Evolutionary conservation across 1,140 invertebrate species (phyloP).

Genomic region (Drosophila grimshawi): DNA sequence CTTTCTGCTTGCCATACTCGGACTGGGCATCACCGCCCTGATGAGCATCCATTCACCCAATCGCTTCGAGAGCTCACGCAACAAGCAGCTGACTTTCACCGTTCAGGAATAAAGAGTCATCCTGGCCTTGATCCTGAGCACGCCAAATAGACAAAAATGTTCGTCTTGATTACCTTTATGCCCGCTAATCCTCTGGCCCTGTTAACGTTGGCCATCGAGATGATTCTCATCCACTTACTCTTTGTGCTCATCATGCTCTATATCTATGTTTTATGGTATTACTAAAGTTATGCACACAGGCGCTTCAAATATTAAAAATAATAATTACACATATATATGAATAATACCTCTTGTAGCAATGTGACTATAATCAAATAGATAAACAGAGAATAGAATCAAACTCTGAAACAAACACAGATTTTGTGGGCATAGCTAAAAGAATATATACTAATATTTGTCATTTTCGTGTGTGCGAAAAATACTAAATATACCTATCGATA

Average conservation of each 20-base stretch:
- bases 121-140: not conserved
- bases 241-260: conserved; percentile 76
- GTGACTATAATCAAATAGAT: too few relatives aligned
- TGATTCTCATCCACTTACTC: conserved; percentile 76
- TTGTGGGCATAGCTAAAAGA: not conserved
- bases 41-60: conserved; percentile 98
- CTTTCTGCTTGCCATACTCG: conserved; percentile 91
- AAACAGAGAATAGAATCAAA: too few relatives aligned
- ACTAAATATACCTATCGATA: not conserved
- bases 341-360: not conserved
- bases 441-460: not conserved
- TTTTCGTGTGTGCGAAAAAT: not conserved
- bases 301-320: conserved; percentile 4
- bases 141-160: conserved; percentile 44
- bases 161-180: conserved; percentile 64
- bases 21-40: conserved; percentile 94
- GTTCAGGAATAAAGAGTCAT: conserved; percentile 87
- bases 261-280: conserved; percentile 75
- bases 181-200: conserved; percentile 68
- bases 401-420: not conserved
- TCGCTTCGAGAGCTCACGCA: conserved; percentile 98
- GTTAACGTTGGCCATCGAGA: conserved; percentile 73
- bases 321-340: not conserved
- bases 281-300: conserved; percentile 22
- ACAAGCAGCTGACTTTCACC: conserved; percentile 95